Evolutionary conservation across 2,888 invertebrate genomes (phyloP), one percentile per base, ranked within the genome.

Genomic region (Notodonta dromedarius): DNA sequence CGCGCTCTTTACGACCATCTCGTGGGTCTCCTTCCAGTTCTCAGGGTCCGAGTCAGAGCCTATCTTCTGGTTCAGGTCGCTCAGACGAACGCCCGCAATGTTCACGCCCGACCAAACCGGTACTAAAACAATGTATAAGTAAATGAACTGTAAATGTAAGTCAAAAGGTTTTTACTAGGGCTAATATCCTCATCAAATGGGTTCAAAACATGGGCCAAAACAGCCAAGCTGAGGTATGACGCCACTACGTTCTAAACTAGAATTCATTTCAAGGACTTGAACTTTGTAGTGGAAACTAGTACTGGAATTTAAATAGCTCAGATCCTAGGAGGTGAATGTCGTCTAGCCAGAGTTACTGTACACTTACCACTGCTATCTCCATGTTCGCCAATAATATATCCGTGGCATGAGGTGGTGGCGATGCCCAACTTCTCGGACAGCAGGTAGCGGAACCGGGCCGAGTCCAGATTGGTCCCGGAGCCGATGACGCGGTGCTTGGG

Each of bases 31-130:
- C 64, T 94, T 91, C 97, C 97, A 98, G 66, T 96, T 94, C 85
- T 98, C 98, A 0, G 95, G 90, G 86, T 98, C 98, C 0, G 94
- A 89, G 0, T 94, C 94, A 0, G 95, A 94, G 50, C 98, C 98
- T 61, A 97, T 94, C 53, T 94, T 90, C 24, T 96, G 96, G 84
- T 97, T 96, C 44, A 98, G 82, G 73, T 98, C 97, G 70, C 95
- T 94, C 61, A 98, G 94, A 5, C 96, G 95, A 0, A 98, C 98
- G 8, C 98, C 98, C 8, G 98, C 98, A 54, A 98, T 95, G 87
- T 98, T 98, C 32, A 98, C 98, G 12, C 98, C 97, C 1, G 98
- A 98, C 98, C 98, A 98, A 0, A 98, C 97, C 9, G 98, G 97
- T 66, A 98, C 97, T 97, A 83, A 35, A 35, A 35, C 35, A 35